These are phyloP conservation scores for Thalpophila matura DNA, from an alignment of 2,888 invertebrate species.

Conservation along the genomic window DNA sequence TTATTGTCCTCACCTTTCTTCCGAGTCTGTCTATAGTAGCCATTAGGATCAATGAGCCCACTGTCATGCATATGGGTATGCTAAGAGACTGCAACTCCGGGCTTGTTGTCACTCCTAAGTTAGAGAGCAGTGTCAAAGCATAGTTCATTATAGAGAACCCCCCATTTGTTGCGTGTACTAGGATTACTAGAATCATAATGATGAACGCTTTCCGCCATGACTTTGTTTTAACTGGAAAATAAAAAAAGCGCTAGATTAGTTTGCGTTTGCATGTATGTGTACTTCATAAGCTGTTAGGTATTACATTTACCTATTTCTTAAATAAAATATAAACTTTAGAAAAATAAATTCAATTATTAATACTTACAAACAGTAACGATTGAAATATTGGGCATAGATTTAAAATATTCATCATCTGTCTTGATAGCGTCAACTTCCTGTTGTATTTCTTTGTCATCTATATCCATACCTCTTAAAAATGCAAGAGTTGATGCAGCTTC, in stretches of 20 bases:
- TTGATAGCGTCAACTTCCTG: conserved; percentile 72
- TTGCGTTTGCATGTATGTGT: neutral
- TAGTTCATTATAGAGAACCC: conserved; percentile 68
- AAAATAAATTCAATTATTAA: too few relatives aligned
- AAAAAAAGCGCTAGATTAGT: neutral
- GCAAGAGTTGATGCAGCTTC: conserved; percentile 72
- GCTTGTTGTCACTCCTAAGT: conserved; percentile 65
- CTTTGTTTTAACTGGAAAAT: conserved; percentile 70
- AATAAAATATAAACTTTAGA: too few relatives aligned
- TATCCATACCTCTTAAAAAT: conserved; percentile 71
- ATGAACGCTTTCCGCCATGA: conserved; percentile 71
- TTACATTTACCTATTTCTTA: too few relatives aligned
- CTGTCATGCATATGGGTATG: conserved; percentile 69
- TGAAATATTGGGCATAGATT: conserved; percentile 73
- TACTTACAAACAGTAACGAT: conserved; percentile 75
- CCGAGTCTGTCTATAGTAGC: conserved; percentile 66
- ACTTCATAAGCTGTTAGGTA: too few relatives aligned
- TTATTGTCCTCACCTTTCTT: conserved; percentile 57
- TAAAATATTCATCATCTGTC: conserved; percentile 72
- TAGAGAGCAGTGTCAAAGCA: conserved; percentile 66
- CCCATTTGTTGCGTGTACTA: conserved; percentile 67
- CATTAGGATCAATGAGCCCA: conserved; percentile 67
- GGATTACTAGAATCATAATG: conserved; percentile 59
- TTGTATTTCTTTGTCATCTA: conserved; percentile 70
- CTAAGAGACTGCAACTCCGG: conserved; percentile 69